Evolutionary conservation across 2,113 vertebrate species (phyloP).

Genomic region (Monarcha castaneiventris): DNA sequence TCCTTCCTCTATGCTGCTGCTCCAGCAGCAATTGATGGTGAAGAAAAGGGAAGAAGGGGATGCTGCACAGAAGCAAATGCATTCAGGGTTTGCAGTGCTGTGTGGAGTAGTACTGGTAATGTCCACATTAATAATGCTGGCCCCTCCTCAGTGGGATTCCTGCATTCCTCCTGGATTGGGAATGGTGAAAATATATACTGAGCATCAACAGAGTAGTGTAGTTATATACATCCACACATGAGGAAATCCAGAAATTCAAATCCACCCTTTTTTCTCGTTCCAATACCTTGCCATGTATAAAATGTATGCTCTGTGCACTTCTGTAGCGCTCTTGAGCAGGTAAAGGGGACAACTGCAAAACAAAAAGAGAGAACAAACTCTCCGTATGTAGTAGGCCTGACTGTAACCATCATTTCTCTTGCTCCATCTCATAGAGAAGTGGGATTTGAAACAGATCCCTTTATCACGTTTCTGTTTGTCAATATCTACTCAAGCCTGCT

Average conservation of each 20-base stretch:
- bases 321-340: neutral
- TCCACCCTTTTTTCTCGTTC: neutral
- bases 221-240: neutral
- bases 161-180: neutral
- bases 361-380: neutral
- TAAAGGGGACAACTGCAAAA: neutral
- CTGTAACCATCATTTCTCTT: neutral
- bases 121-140: neutral
- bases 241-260: neutral
- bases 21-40: neutral
- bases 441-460: neutral
- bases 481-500: neutral
- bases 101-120: neutral
- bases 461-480: neutral
- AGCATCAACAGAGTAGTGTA: neutral
- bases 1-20: neutral
- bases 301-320: neutral
- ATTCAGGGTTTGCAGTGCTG: neutral
- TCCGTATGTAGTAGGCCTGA: neutral
- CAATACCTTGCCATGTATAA: neutral
- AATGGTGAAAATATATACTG: neutral
- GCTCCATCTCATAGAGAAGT: neutral
- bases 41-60: neutral
- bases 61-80: neutral
- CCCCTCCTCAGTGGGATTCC: neutral